A percentile compares a stretch with the other conserved stretches of the same genome.
Evolutionary conservation across 2,113 vertebrate genomes (phyloP).

Genomic region (Mugil cephalus): DNA sequence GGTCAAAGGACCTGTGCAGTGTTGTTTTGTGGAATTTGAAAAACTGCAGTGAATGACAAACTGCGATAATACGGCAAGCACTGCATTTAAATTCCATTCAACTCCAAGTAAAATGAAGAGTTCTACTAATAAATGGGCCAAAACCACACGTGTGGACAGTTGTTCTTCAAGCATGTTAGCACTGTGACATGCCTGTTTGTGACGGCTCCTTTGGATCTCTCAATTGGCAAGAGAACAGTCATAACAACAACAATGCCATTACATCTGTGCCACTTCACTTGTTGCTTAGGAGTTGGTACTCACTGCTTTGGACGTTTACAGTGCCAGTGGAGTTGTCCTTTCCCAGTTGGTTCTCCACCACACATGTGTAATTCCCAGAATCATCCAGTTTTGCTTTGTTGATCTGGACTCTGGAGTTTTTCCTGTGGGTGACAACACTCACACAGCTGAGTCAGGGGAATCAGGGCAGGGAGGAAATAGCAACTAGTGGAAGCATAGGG

Average conservation of each 20-base stretch:
- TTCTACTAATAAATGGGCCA: slow-evolving; percentile 50
- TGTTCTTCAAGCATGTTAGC: slow-evolving; percentile 72
- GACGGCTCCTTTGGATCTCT: slow-evolving; percentile 62
- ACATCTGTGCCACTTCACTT: slow-evolving; percentile 48
- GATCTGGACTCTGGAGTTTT: slow-evolving; percentile 96
- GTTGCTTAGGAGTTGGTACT: slow-evolving; percentile 80
- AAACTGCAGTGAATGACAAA: slow-evolving; percentile 17
- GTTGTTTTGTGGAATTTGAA: slow-evolving; percentile 17
- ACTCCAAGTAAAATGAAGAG: slow-evolving; percentile 24
- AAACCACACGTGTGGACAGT: slow-evolving; percentile 69
- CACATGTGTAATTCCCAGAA: slow-evolving; percentile 97
- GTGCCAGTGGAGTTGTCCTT: slow-evolving; percentile 91
- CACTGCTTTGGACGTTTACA: slow-evolving; percentile 95
- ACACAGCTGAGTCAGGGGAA: slow-evolving; percentile 80
- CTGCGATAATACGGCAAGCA: slow-evolving; percentile 13
- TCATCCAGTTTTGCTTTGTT: slow-evolving; percentile 93
- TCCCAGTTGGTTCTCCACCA: slow-evolving; percentile 93
- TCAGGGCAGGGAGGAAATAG: slow-evolving; percentile 67
- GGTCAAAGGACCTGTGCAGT: slow-evolving; percentile 2
- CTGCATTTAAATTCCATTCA: slow-evolving; percentile 28
- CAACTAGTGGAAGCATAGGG: slow-evolving; percentile 71
- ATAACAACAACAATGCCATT: slow-evolving; percentile 49
- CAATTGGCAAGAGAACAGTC: slow-evolving; percentile 69
- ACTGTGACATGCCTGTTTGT: slow-evolving; percentile 63
- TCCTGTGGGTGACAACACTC: slow-evolving; percentile 87